These are phyloP conservation scores for Nymphalis io DNA, from an alignment of 1,140 invertebrate genomes.

Conservation along the genomic window DNA sequence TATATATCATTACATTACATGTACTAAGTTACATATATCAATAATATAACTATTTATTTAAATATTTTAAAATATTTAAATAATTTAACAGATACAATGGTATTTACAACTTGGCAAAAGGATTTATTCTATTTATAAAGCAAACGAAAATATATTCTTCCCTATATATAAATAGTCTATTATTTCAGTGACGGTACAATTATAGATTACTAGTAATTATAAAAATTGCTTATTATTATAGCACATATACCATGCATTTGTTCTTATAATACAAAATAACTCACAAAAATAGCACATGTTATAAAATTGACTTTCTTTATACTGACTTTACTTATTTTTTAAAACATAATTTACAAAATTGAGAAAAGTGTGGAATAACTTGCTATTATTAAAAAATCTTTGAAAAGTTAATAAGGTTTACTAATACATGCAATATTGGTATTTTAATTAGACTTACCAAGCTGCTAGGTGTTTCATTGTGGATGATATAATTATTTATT, in stretches of 20 bases:
- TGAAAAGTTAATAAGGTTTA: too few species aligned
- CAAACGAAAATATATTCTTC: background rate
- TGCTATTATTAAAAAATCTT: too few species aligned
- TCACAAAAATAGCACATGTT: too few species aligned
- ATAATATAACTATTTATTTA: background rate
- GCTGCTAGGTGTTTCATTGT: conserved; percentile 71
- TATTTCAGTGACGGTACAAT: background rate
- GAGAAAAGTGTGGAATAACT: too few species aligned
- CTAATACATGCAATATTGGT: too few species aligned
- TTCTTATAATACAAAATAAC: too few species aligned
- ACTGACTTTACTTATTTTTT: too few species aligned
- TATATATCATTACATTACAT: background rate
- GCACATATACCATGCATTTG: too few species aligned
- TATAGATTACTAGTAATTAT: background rate
- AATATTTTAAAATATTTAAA: background rate
- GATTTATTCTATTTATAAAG: background rate
- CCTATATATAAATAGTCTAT: background rate
- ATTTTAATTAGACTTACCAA: conserved; percentile 52
- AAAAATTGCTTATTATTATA: too few species aligned
- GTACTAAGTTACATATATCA: background rate
- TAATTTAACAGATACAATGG: background rate
- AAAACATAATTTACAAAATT: too few species aligned
- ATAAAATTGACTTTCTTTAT: too few species aligned
- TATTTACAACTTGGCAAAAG: conserved; percentile 8
- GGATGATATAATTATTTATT: background rate